Base-by-base conservation (phyloP, 1,140 invertebrate genomes). In the Coenobita brevimanus region DNA sequence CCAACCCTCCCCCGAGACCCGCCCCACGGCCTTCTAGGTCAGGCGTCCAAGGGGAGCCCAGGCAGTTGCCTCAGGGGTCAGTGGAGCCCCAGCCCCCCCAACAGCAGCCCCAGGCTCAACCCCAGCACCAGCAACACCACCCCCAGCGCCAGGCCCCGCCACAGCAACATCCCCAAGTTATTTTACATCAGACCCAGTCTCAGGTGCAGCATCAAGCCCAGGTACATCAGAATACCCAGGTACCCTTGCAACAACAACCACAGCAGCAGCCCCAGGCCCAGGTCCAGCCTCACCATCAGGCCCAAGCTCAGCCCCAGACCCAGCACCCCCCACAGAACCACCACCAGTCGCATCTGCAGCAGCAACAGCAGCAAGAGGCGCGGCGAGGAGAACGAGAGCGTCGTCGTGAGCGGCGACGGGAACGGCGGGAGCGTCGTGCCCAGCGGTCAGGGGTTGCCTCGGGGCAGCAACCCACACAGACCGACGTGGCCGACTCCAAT, bases 321-420 rank as follows among this genome's bases (percentile, higher is more conserved):
- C 80, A 57, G 67, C 64, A 30, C 3, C 67, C 64, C 17, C 50
- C 43, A 54, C 46, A 80, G 46, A 21, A 30, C 6, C 50, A 60
- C 30, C n/a, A 33, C 41, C 30, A 27, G 21, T 41, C 81, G 27
- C 50, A 50, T 30, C 64, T 67, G 41, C 69, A 73, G 46, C 13
- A 38, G 21, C n/a, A 36, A 43, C n/a, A 21, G 43, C 79, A 46
- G 33, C 80, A 83, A 38, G 88, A 89, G 60, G 80, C 75, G 27
- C 64, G 88, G 36, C 80, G 85, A 3, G 69, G 79, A 8, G 89
- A 90, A 33, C 57, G 82, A 46, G 76, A 87, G 36, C 89, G 89
- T 15, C 86, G 89, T 62, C 88, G 89, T 21, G 88, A 83, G 38
- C 89, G 90, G 8, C 73, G 89, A 27, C 76, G 88, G 38, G 71